These are phyloP conservation scores for Leucoraja ocellata DNA, from an alignment of 2,797 vertebrate species.

Conservation along the genomic window DNA sequence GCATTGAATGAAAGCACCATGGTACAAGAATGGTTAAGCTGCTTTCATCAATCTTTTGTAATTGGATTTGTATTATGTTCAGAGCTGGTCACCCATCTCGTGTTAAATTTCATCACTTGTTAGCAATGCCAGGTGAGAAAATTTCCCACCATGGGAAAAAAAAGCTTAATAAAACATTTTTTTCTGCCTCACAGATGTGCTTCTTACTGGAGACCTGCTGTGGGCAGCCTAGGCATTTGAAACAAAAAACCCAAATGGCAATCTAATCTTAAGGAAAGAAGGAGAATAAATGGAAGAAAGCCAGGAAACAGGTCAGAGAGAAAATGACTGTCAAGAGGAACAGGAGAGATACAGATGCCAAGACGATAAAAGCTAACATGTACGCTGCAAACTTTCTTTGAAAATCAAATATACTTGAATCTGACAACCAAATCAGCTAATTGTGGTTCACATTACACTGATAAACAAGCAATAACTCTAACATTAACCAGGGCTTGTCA, in stretches of 20 bases:
- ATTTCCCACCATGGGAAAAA: conserved; percentile 27
- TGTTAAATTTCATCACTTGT: conserved; percentile 36
- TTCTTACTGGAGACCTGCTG: background rate
- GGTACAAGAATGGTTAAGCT: conserved; percentile 25
- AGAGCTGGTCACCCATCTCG: conserved; percentile 21
- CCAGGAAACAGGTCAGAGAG: background rate
- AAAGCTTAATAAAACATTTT: conserved; percentile 1
- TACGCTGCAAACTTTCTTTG: background rate
- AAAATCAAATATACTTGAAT: conserved; percentile 17
- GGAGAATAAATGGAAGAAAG: conserved; percentile 1
- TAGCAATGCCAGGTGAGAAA: conserved; percentile 33
- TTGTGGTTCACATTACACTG: background rate
- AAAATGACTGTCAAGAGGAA: background rate
- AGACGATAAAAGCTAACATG: background rate
- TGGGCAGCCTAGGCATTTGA: conserved; percentile 7
- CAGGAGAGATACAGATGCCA: background rate
- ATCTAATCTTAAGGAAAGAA: background rate
- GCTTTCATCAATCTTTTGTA: conserved; percentile 24
- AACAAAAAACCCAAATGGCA: background rate
- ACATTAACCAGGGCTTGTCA: conserved; percentile 23
- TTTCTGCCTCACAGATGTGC: conserved; percentile 11
- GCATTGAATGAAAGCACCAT: background rate
- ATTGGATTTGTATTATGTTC: conserved; percentile 30
- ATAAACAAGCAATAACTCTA: conserved; percentile 8
- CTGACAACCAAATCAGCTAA: conserved; percentile 9